Evolutionary conservation across 2,888 invertebrate genomes (phyloP).

Genomic region (Notocelia uddmanniana): DNA sequence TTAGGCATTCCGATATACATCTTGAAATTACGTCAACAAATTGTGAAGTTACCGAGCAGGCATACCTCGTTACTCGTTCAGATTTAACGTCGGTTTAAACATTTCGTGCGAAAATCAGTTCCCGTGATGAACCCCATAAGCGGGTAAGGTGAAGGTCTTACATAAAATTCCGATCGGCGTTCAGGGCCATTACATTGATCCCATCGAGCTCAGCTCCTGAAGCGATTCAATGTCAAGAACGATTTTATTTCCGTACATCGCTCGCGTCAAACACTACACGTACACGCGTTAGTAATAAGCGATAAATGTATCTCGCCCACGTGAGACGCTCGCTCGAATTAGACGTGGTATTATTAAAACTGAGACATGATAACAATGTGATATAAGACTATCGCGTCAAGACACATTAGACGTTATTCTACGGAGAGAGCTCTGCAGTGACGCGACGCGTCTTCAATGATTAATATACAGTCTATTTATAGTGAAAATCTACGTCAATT

Average conservation of each 20-base stretch:
- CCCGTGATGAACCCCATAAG: constrained; percentile 22
- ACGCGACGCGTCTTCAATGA: constrained; percentile 34
- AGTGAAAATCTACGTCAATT: constrained; percentile 25
- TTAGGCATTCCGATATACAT: neutral
- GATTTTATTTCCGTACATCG: constrained; percentile 37
- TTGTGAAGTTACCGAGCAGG: neutral
- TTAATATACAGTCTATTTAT: constrained; percentile 38
- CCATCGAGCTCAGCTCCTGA: constrained; percentile 59
- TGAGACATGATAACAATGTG: neutral
- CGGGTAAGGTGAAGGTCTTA: constrained; percentile 31
- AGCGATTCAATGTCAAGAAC: constrained; percentile 64
- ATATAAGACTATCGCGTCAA: neutral
- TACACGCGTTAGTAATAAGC: constrained; percentile 8
- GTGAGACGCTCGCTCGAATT: constrained; percentile 15
- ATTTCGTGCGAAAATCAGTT: constrained; percentile 9
- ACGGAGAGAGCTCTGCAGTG: neutral
- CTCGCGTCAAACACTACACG: constrained; percentile 38
- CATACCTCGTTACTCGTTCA: neutral
- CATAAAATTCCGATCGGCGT: constrained; percentile 44
- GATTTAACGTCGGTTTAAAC: constrained; percentile 3
- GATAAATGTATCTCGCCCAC: constrained; percentile 39
- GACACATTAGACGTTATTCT: neutral
- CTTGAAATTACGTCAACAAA: constrained; percentile 2
- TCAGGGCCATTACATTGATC: constrained; percentile 65
- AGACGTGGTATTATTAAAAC: constrained; percentile 12